phyloP scores from a whole-genome alignment of 1,140 invertebrate species.

The Ectropis grisescens region DNA sequence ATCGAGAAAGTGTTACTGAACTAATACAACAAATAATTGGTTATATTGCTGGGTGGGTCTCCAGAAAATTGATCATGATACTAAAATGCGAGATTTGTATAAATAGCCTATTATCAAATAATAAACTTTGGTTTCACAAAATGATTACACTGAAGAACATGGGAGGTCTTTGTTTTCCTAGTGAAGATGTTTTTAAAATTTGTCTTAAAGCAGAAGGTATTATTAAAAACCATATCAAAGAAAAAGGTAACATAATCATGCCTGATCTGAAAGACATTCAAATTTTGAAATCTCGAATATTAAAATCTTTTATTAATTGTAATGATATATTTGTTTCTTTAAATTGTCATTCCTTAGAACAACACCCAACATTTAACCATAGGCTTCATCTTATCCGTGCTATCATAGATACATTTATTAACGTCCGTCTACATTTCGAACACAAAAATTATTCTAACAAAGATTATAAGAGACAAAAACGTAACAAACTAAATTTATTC shows the following conservation, averaged over 20 bases:
- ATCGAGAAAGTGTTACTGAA: constrained; percentile 9
- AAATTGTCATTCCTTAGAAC: constrained; percentile 6
- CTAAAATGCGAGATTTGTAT: constrained; percentile 12
- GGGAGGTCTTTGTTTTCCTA: constrained; percentile 8
- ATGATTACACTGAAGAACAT: constrained; percentile 12
- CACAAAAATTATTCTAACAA: constrained; percentile 1
- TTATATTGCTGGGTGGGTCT: constrained; percentile 16
- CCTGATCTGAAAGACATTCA: constrained; percentile 3
- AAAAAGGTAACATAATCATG: constrained; percentile 6
- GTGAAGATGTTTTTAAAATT: constrained; percentile 5
- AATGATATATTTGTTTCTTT: constrained; percentile 3
- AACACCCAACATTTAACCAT: constrained; percentile 3
- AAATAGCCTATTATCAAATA: constrained; percentile 3
- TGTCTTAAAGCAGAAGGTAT: constrained; percentile 5
- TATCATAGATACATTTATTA: constrained; percentile 5
- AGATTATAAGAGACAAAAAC: constrained; percentile 6
- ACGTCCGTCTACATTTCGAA: constrained; percentile 5
- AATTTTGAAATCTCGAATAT: constrained; percentile 6
- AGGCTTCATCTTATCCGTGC: constrained; percentile 2
- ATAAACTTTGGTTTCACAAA: constrained; percentile 14
- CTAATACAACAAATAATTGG: constrained; percentile 10
- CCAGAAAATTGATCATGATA: constrained; percentile 5
- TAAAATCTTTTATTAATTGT: constrained; percentile 5
- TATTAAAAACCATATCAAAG: constrained; percentile 8
- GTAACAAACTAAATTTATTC: constrained; percentile 9